These are phyloP conservation scores for Palythoa grandis DNA, from an alignment of 92 coral and sea anemone genomes.

Conservation along the genomic window DNA sequence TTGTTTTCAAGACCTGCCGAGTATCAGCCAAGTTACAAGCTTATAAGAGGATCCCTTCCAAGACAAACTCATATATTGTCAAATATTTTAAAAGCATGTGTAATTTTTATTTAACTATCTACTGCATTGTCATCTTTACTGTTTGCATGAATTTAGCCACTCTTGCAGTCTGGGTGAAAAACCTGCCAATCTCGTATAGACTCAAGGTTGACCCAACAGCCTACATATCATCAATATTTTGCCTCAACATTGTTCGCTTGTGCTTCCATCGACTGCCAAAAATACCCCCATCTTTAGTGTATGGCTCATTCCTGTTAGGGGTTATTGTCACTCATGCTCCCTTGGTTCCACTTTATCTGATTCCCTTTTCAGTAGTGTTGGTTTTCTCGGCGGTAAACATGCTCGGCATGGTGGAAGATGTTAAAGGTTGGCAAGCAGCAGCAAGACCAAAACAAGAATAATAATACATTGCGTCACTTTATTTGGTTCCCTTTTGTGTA, in stretches of 20 bases:
- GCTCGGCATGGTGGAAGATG: conserved; percentile 43
- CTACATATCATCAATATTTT: conserved; percentile 66
- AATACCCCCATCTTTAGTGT: conserved; percentile 75
- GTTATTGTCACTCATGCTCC: conserved; percentile 79
- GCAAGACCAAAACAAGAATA: conserved; percentile 21
- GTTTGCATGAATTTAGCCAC: conserved; percentile 63
- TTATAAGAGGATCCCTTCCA: conserved; percentile 40
- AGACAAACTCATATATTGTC: conserved; percentile 43
- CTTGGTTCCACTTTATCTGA: conserved; percentile 65
- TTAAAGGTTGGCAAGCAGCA: conserved; percentile 14
- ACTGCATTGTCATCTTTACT: conserved; percentile 57
- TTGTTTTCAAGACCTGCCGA: conserved; percentile 67
- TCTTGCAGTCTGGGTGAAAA: conserved; percentile 75
- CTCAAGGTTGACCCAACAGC: conserved; percentile 72
- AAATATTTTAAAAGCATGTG: conserved; percentile 53
- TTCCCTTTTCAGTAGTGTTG: conserved; percentile 71
- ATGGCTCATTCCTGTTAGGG: conserved; percentile 74
- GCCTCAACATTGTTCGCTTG: conserved; percentile 63
- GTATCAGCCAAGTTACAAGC: conserved; percentile 57
- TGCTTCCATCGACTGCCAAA: conserved; percentile 64
- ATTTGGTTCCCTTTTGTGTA: conserved; percentile 55
- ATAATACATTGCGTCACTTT: background rate
- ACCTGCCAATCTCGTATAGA: conserved; percentile 50
- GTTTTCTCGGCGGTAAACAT: conserved; percentile 72
- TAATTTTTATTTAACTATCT: conserved; percentile 68